Percentiles rank a stretch among this genome's conserved stretches.
Evolutionary conservation across 1,140 invertebrate genomes (phyloP).

Genomic region (Drosophila azteca): DNA sequence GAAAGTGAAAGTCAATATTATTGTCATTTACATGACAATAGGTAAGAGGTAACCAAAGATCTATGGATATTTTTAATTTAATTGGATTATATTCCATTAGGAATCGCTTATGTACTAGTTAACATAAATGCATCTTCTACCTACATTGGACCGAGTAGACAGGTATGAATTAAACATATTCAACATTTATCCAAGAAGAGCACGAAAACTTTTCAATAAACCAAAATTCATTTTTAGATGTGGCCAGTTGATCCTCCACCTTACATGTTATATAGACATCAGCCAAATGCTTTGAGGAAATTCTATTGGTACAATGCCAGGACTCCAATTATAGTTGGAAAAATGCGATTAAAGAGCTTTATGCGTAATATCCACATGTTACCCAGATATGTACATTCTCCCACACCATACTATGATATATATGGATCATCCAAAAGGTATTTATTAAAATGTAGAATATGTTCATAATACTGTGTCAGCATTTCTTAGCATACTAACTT

Average conservation of each 20-base stretch:
- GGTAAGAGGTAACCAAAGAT: slow-evolving; percentile 13
- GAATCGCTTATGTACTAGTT: slow-evolving; percentile 32
- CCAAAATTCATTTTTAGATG: slow-evolving; percentile 31
- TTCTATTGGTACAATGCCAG: slow-evolving; percentile 51
- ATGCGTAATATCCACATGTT: slow-evolving; percentile 44
- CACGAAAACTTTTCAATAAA: not conserved
- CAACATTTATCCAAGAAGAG: too few species aligned
- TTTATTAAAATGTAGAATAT: not conserved
- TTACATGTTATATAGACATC: slow-evolving; percentile 42
- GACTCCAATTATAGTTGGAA: slow-evolving; percentile 39
- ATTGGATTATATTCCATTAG: slow-evolving; percentile 1
- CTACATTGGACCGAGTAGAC: slow-evolving; percentile 39
- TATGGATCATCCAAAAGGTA: slow-evolving; percentile 37
- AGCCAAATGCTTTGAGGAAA: slow-evolving; percentile 43
- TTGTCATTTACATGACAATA: slow-evolving; percentile 47
- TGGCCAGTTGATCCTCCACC: slow-evolving; percentile 43
- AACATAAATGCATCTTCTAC: slow-evolving; percentile 42
- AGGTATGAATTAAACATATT: slow-evolving; percentile 10
- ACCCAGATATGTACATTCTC: slow-evolving; percentile 33
- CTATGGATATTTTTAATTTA: not conserved
- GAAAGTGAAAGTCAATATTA: slow-evolving; percentile 35
- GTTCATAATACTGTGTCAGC: not conserved
- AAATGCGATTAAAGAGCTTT: slow-evolving; percentile 36
- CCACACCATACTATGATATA: slow-evolving; percentile 13
- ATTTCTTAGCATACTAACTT: not conserved